These are phyloP conservation scores for Corythaeola cristata DNA, from an alignment of 2,113 vertebrate genomes.

Conservation along the genomic window DNA sequence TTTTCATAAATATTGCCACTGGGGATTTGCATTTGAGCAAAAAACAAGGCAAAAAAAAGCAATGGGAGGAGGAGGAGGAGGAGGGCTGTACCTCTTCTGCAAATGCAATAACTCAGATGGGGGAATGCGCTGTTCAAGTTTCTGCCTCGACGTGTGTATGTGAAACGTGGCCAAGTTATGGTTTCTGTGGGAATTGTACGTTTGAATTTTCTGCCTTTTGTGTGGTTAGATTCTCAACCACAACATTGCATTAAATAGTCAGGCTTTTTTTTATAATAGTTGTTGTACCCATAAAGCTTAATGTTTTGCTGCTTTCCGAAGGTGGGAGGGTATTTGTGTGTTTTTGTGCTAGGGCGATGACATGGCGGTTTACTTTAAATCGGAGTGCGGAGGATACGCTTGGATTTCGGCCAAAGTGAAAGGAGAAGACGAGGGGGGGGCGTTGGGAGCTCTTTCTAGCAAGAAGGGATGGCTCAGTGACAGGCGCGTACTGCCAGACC, in stretches of 20 bases:
- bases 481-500: conserved; percentile 5
- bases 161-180: conserved; percentile 64
- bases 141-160: conserved; percentile 43
- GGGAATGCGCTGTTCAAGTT: background rate
- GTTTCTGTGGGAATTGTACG: conserved; percentile 63
- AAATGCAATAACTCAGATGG: background rate
- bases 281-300: conserved; percentile 54
- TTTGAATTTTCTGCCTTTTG: conserved; percentile 60
- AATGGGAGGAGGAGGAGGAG: background rate
- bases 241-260: conserved; percentile 57
- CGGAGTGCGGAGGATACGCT: background rate
- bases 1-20: background rate
- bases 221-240: conserved; percentile 57
- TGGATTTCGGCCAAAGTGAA: conserved; percentile 13
- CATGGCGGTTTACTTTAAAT: conserved; percentile 41
- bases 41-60: background rate
- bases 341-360: conserved; percentile 18
- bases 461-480: background rate
- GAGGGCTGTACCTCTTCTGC: conserved; percentile 6
- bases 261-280: background rate
- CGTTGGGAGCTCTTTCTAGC: background rate
- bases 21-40: background rate
- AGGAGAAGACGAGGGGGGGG: background rate
- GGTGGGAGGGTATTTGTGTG: conserved; percentile 47
- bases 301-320: conserved; percentile 52